Percentiles rank a stretch among this genome's conserved stretches.
These are phyloP conservation scores for Serranus cabrilla DNA, from an alignment of 2,797 vertebrate species.

Conservation along the genomic window DNA sequence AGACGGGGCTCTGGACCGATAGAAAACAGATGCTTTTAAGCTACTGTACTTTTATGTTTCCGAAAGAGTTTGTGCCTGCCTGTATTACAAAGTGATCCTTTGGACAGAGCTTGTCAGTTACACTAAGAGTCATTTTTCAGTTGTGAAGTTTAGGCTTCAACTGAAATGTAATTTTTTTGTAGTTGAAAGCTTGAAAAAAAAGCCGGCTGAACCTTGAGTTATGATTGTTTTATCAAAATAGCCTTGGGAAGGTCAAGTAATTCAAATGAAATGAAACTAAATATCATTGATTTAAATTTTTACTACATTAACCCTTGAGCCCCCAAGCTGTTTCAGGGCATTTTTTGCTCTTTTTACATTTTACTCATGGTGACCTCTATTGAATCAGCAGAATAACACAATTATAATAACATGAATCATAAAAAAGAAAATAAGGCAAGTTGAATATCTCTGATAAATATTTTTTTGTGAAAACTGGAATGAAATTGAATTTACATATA, in stretches of 20 bases:
- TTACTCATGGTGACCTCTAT: too few relatives aligned
- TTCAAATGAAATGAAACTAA: too few relatives aligned
- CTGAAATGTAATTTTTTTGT: neutral
- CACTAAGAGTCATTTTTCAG: neutral
- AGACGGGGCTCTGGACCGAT: neutral
- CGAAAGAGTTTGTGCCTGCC: conserved; percentile 2
- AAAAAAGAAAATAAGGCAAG: too few relatives aligned
- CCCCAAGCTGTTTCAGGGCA: too few relatives aligned
- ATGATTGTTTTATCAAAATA: neutral
- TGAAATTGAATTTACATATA: too few relatives aligned
- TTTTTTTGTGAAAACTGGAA: too few relatives aligned
- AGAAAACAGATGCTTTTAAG: neutral
- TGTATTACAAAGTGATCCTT: conserved; percentile 21
- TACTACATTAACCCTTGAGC: too few relatives aligned
- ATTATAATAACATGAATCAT: too few relatives aligned
- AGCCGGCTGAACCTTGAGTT: neutral
- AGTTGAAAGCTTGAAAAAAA: neutral
- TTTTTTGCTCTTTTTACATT: too few relatives aligned
- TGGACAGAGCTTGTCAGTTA: neutral
- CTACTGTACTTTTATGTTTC: neutral
- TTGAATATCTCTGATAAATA: too few relatives aligned
- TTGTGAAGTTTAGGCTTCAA: neutral
- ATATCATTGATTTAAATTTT: too few relatives aligned
- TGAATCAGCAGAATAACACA: too few relatives aligned
- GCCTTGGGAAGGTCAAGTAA: neutral